Conservation (phyloP, 2,113 vertebrate genomes). For the Anhinga rufa region DNA sequence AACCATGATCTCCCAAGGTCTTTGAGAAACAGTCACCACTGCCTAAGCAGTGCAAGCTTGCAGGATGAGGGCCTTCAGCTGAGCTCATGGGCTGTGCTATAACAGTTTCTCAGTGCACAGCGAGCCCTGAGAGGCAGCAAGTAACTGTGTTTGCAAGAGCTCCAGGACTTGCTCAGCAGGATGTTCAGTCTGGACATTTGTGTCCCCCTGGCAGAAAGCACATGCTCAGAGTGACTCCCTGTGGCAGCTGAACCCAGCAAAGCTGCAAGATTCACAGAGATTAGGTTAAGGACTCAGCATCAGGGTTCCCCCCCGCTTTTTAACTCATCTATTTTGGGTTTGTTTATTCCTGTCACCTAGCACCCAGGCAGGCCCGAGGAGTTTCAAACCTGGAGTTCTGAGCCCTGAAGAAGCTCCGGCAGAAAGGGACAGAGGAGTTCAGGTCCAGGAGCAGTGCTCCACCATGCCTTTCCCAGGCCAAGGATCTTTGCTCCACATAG, state of each 20-base stretch:
- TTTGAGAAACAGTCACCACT: background rate
- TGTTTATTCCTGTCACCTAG: background rate
- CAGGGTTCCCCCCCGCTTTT: background rate
- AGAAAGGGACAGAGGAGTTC: background rate
- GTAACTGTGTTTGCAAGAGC: background rate
- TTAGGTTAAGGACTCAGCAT: background rate
- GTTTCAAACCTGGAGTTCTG: background rate
- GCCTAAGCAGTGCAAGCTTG: too few species aligned
- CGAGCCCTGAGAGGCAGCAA: background rate
- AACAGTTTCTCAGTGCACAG: background rate
- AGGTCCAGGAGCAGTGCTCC: background rate
- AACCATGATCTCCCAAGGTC: background rate
- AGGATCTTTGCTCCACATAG: background rate
- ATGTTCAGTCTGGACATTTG: rapidly evolving
- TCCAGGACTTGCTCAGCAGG: background rate
- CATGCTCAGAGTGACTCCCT: background rate
- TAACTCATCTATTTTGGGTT: background rate
- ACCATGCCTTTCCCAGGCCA: background rate
- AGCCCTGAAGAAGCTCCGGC: background rate
- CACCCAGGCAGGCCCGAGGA: background rate
- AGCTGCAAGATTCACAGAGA: background rate
- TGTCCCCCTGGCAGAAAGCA: background rate
- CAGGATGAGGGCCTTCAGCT: background rate
- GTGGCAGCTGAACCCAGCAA: background rate
- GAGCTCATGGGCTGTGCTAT: background rate